phyloP scores from a whole-genome alignment of 2,888 invertebrate species.

The Ernsta delagoae region DNA sequence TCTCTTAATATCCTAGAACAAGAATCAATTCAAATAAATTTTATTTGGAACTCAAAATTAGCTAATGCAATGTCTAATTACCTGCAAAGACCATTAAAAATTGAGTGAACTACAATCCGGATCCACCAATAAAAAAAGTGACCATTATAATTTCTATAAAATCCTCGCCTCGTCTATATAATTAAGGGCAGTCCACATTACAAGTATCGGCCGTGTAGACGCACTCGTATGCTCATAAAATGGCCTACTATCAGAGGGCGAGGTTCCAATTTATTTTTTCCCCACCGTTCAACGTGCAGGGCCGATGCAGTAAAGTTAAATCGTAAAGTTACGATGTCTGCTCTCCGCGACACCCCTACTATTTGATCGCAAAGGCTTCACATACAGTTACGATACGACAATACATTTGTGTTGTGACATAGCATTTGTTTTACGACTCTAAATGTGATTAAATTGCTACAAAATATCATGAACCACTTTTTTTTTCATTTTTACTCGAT shows the following conservation, averaged over 20 bases:
- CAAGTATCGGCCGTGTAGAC: slow-evolving; percentile 39
- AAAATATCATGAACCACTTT: too few species aligned
- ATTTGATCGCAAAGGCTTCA: slow-evolving; percentile 48
- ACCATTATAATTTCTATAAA: slow-evolving; percentile 29
- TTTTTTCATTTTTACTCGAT: too few species aligned
- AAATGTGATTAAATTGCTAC: too few species aligned
- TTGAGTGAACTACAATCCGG: background rate
- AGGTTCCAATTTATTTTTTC: slow-evolving; percentile 82
- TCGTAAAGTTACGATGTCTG: slow-evolving; percentile 80
- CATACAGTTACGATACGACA: background rate
- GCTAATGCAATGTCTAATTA: too few species aligned
- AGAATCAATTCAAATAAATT: too few species aligned
- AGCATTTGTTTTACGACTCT: too few species aligned
- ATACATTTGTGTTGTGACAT: too few species aligned
- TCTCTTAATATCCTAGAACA: too few species aligned
- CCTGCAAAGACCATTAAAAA: background rate
- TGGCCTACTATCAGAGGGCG: slow-evolving; percentile 65
- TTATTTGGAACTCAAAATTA: too few species aligned
- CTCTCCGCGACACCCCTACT: slow-evolving; percentile 61
- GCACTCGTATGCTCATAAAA: slow-evolving; percentile 58
- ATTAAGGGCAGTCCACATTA: slow-evolving; percentile 48
- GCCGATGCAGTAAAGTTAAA: slow-evolving; percentile 75
- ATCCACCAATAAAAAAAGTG: background rate
- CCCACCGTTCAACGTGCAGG: slow-evolving; percentile 76
- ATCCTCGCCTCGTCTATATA: slow-evolving; percentile 34